Base-by-base conservation (phyloP, 2,113 vertebrate species). In the Dipodomys merriami region DNA sequence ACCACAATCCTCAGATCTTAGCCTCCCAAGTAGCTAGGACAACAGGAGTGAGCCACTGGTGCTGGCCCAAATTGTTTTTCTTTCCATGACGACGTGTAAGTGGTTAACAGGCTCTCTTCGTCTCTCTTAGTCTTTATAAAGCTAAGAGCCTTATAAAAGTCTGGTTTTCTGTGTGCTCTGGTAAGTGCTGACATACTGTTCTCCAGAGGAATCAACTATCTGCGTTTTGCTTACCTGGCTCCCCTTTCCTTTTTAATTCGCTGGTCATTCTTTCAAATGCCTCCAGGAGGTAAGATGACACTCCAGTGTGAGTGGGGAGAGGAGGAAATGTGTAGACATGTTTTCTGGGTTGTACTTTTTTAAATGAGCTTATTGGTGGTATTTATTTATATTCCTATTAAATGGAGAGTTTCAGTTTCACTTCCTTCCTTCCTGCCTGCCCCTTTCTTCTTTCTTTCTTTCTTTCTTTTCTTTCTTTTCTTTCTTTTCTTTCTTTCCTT, bases 161-260 rank as follows among this genome's bases (percentile, higher is more conserved):
- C 93, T 93, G 73, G 5, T 86, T 92, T 80, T 91, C 71, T 88
- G 72, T 72, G 65, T 44, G 27, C 74, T 92, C 69, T 62, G 90
- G 74, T 39, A 8, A 94, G 46, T 96, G 90, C 91, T 97, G 94
- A 94, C 90, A 84, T 78, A 82, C 57, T 67, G 57, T 44, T 57
- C 73, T 57, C 8, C 12, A 74, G 64, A 91, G 74, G 44, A 83
- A 65, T 96, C 86, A 39, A 22, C 86, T 53, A 20, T 86, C 84
- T 95, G 30, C 87, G 90, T 91, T 97, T 96, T 95, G 86, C 93
- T 95, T 94, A 93, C 65, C 78, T 85, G 94, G 77, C 60, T 94
- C 6, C 33, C 87, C 87, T 69, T 91, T 74, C 88, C 83, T 88
- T 95, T 62, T 91, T 6, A 94, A 96, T 81, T 80, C 64, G 64